phyloP scores from a whole-genome alignment of 2,888 invertebrate genomes.

The Aromia moschata region DNA sequence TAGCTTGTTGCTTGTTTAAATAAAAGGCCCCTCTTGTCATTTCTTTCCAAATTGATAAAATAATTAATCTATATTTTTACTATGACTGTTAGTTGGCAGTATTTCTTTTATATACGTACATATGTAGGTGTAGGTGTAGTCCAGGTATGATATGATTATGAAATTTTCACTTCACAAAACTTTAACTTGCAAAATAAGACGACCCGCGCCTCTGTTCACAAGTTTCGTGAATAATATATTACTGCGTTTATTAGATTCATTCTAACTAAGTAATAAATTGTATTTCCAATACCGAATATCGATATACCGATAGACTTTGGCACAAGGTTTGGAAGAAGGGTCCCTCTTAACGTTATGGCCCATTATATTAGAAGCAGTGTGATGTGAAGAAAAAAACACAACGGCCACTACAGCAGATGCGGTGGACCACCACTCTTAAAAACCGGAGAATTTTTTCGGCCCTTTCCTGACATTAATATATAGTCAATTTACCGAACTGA shows the following conservation, averaged over 20 bases:
- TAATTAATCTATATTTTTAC: too few species aligned
- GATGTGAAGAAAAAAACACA: background rate
- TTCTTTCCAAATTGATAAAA: too few species aligned
- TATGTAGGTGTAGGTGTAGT: too few species aligned
- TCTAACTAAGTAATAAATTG: background rate
- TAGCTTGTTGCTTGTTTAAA: too few species aligned
- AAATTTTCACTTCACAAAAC: too few species aligned
- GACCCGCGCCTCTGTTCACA: background rate
- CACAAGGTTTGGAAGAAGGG: background rate
- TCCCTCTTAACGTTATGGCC: background rate
- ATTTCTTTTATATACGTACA: too few species aligned
- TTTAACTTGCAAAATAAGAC: too few species aligned
- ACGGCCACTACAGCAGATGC: background rate
- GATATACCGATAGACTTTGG: background rate
- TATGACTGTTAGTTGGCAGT: too few species aligned
- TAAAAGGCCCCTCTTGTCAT: too few species aligned
- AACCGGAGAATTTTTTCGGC: background rate
- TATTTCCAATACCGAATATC: constrained; percentile 1
- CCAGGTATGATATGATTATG: too few species aligned
- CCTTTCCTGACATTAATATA: background rate
- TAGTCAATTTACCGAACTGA: too few species aligned
- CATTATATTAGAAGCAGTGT: background rate
- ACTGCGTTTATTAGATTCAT: background rate
- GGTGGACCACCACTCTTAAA: background rate
- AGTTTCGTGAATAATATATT: background rate